A percentile compares a stretch with the other conserved stretches of the same genome.
Evolutionary conservation across 2,113 vertebrate species (phyloP).

Genomic region (Rostratula benghalensis): DNA sequence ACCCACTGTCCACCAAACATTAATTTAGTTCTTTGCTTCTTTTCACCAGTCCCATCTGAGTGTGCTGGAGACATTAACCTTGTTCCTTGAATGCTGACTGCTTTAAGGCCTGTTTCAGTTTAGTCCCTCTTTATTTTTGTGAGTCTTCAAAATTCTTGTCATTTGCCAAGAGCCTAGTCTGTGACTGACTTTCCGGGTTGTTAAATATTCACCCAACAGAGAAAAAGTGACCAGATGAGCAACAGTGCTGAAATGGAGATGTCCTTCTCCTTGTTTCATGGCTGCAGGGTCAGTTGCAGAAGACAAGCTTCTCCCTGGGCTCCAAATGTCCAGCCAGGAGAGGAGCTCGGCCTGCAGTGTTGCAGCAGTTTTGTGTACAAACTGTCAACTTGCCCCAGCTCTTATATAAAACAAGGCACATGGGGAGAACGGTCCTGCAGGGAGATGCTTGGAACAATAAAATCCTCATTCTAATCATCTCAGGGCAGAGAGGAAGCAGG

Average conservation of each 20-base stretch:
- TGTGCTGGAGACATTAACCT: background rate
- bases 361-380: background rate
- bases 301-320: background rate
- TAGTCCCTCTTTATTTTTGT: background rate
- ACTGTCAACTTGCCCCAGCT: background rate
- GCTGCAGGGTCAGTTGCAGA: background rate
- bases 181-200: background rate
- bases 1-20: background rate
- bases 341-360: background rate
- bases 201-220: background rate
- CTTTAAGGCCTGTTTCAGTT: background rate
- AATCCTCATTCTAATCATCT: background rate
- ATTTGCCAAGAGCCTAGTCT: background rate
- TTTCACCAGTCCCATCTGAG: background rate
- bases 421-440: background rate
- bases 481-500: background rate
- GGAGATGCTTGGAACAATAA: background rate
- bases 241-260: background rate
- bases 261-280: background rate
- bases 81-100: background rate
- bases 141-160: background rate
- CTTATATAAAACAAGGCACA: background rate
- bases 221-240: background rate
- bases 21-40: background rate
- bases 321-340: background rate